Percentiles rank a stretch among this genome's conserved stretches.
Evolutionary conservation across 2,888 invertebrate species (phyloP).

Genomic region (Baronia brevicornis): DNA sequence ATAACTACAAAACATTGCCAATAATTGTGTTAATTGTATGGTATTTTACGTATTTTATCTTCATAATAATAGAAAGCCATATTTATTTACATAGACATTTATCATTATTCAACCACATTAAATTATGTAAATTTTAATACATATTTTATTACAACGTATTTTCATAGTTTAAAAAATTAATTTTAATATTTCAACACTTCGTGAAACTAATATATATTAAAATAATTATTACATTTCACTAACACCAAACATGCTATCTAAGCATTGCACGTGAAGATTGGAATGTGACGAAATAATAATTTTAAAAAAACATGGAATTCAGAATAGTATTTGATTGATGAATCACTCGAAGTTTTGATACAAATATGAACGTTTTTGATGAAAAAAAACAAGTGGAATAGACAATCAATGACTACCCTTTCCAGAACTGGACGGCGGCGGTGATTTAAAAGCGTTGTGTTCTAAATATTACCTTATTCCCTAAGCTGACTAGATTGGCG

Average conservation of each 20-base stretch:
- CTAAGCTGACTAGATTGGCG: slow-evolving; percentile 19
- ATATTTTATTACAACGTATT: slow-evolving; percentile 10
- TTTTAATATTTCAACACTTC: too few relatives aligned
- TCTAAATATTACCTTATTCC: slow-evolving; percentile 6
- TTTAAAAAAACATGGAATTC: too few relatives aligned
- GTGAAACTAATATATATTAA: too few relatives aligned
- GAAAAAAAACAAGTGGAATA: too few relatives aligned
- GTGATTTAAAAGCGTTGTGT: slow-evolving; percentile 37
- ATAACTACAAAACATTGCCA: too few relatives aligned
- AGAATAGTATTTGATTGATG: too few relatives aligned
- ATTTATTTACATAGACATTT: slow-evolving; percentile 50
- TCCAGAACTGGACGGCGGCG: slow-evolving; percentile 42
- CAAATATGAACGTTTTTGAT: too few relatives aligned
- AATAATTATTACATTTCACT: slow-evolving; percentile 1
- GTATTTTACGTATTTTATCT: too few relatives aligned
- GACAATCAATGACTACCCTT: slow-evolving; percentile 6
- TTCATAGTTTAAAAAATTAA: slow-evolving; percentile 9
- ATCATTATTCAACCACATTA: slow-evolving; percentile 56
- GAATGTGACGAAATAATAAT: slow-evolving; percentile 14
- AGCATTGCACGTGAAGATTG: slow-evolving; percentile 7
- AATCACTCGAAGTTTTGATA: too few relatives aligned
- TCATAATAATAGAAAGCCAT: slow-evolving; percentile 4
- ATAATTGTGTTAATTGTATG: too few relatives aligned
- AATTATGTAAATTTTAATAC: slow-evolving; percentile 30
- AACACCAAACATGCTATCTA: slow-evolving; percentile 4